Evolutionary conservation across 2,113 vertebrate species (phyloP), one percentile per base, ranked within the genome.

Genomic region (Urocolius indicus): DNA sequence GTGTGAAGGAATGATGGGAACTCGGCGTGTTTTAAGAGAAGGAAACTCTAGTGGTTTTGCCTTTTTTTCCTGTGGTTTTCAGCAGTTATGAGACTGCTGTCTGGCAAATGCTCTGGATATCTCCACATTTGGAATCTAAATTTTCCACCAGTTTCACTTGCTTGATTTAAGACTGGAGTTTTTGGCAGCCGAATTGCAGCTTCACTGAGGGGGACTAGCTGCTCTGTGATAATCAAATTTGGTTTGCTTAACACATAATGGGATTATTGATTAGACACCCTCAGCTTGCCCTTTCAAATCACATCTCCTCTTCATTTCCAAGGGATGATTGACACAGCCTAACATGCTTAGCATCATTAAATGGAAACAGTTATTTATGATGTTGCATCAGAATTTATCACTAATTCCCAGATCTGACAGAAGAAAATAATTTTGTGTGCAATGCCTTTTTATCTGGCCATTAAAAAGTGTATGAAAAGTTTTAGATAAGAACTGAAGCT

Each of bases 211-310:
- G 30, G 23, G 75, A 90, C 55, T 85, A 92, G 78, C 78, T 76
- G 73, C 77, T 97, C 58, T 82, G 55, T 87, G 84, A 85, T 91
- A 95, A 95, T 96, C 91, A 96, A 94, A 96, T 96, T 91, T 93
- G 88, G 82, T 93, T 96, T 95, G 87, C 94, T 93, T 93, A 93
- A 91, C 94, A 93, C 84, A 91, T 95, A 95, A 96, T 96, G 94
- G 81, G 93, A 95, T 95, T 97, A 96, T 97, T 95, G 95, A 97
- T 97, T 95, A 95, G 91, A 91, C 59, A 90, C 78, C 75, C 43
- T 30, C 87, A 91, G 84, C 72, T 93, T 95, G 91, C 92, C 92
- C 85, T 94, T 95, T 97, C 84, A 87, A 95, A 93, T 97, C 93
- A 93, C 94, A 95, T 91, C 89, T 95, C 73, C 45, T 81, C 89